These are phyloP conservation scores for Drosophila nebulosa DNA, from an alignment of 1,140 invertebrate species.

Conservation along the genomic window DNA sequence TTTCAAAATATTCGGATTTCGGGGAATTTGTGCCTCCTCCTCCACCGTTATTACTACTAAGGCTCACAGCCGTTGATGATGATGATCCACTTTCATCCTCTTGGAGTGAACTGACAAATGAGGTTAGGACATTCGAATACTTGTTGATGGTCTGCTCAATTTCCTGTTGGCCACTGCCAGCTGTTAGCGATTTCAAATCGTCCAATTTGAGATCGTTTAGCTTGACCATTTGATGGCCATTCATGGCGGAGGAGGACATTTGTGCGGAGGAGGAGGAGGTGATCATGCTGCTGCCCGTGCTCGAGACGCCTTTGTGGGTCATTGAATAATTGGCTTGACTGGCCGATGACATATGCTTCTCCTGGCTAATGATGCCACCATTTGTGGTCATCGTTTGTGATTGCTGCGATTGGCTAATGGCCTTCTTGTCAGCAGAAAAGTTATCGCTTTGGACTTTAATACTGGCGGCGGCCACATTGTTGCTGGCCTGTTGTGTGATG, in stretches of 20 bases:
- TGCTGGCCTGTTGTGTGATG: constrained; percentile 90
- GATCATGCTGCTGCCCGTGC: constrained; percentile 86
- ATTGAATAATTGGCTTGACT: constrained; percentile 90
- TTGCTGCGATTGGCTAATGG: constrained; percentile 91
- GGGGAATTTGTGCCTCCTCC: constrained; percentile 50
- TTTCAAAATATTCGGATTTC: constrained; percentile 85
- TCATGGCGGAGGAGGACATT: constrained; percentile 64
- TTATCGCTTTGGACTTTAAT: constrained; percentile 92
- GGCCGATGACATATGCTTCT: constrained; percentile 85
- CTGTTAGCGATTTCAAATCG: constrained; percentile 89
- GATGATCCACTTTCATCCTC: constrained; percentile 75
- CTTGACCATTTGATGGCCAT: constrained; percentile 54
- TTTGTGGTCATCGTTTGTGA: constrained; percentile 90
- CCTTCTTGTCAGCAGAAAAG: constrained; percentile 92
- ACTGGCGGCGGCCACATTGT: constrained; percentile 88
- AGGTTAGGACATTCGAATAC: constrained; percentile 88
- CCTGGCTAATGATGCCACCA: constrained; percentile 88
- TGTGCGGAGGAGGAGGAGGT: constrained; percentile 81
- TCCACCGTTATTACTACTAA: neutral
- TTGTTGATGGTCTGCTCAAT: constrained; percentile 91
- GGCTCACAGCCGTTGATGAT: neutral
- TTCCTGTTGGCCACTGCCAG: constrained; percentile 87
- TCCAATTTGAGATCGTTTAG: constrained; percentile 84
- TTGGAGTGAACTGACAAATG: constrained; percentile 85
- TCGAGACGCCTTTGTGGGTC: constrained; percentile 86